Conservation (phyloP, 1,140 invertebrate species). For the Stenopsyche tienmushanensis region DNA sequence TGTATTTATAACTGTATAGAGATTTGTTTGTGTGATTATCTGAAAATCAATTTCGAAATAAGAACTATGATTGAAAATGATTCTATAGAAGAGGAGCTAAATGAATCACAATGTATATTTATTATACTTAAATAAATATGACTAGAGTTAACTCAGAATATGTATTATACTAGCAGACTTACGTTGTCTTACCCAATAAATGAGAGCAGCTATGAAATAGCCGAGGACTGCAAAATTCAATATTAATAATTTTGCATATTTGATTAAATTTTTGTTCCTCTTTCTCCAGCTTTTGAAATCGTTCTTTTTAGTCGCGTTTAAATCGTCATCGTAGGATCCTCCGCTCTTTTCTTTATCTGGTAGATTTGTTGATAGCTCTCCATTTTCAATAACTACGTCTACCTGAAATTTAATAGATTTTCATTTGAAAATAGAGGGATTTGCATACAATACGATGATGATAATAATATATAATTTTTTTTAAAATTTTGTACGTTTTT, state of each 20-base stretch:
- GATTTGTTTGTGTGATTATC: not conserved
- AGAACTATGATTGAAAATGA: not conserved
- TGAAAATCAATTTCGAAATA: not conserved
- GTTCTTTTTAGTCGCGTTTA: too few relatives aligned
- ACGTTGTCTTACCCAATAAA: slow-evolving; percentile 31
- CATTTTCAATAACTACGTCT: too few relatives aligned
- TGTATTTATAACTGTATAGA: not conserved
- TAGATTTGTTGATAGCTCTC: too few relatives aligned
- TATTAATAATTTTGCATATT: slow-evolving; percentile 12
- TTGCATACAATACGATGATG: too few relatives aligned
- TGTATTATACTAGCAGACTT: too few relatives aligned
- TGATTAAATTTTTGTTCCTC: slow-evolving; percentile 10
- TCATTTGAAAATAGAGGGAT: too few relatives aligned
- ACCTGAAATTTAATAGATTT: too few relatives aligned
- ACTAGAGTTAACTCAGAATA: slow-evolving; percentile 10
- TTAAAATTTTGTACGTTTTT: too few relatives aligned
- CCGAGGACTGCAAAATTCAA: slow-evolving; percentile 33
- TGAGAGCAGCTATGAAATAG: slow-evolving; percentile 35
- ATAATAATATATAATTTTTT: too few relatives aligned
- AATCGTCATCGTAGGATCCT: too few relatives aligned
- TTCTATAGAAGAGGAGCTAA: not conserved
- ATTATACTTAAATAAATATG: not conserved
- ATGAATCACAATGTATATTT: slow-evolving; percentile 1
- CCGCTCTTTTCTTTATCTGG: too few relatives aligned
- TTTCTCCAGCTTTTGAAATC: not conserved